These are phyloP conservation scores for Hippolais icterina DNA, from an alignment of 2,113 vertebrate genomes.

Conservation along the genomic window DNA sequence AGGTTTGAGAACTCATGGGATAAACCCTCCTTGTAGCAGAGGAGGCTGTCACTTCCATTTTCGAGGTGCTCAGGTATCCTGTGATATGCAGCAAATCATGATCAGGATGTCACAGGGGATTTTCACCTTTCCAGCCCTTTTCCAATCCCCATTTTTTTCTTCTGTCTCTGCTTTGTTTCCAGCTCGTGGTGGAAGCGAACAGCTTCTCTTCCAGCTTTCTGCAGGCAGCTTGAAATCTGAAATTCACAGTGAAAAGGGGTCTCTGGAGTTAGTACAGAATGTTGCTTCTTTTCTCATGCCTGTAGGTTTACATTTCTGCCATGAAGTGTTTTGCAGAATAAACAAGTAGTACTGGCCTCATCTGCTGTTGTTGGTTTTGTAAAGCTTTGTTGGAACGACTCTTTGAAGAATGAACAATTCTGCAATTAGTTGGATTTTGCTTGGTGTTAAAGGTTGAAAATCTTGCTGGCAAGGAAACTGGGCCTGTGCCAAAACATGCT, in stretches of 20 bases:
- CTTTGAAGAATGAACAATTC: conserved; percentile 43
- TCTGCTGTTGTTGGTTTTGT: not conserved
- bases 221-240: not conserved
- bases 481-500: conserved; percentile 19
- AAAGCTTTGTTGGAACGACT: conserved; percentile 2
- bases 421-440: conserved; percentile 46
- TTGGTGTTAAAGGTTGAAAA: conserved; percentile 47
- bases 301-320: not conserved
- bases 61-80: not conserved
- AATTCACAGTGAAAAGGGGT: not conserved
- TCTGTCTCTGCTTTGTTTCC: not conserved
- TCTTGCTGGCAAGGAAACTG: conserved; percentile 31
- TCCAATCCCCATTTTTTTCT: not conserved
- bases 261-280: not conserved
- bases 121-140: conserved; percentile 10
- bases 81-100: not conserved
- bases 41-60: not conserved
- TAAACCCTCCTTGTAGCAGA: conserved; percentile 6
- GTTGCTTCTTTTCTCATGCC: not conserved
- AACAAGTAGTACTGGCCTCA: not conserved
- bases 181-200: not conserved
- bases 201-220: not conserved
- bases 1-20: not conserved
- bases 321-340: not conserved
- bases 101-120: not conserved